phyloP scores from a whole-genome alignment of 2,113 vertebrate genomes.

The Elephas maximus region DNA sequence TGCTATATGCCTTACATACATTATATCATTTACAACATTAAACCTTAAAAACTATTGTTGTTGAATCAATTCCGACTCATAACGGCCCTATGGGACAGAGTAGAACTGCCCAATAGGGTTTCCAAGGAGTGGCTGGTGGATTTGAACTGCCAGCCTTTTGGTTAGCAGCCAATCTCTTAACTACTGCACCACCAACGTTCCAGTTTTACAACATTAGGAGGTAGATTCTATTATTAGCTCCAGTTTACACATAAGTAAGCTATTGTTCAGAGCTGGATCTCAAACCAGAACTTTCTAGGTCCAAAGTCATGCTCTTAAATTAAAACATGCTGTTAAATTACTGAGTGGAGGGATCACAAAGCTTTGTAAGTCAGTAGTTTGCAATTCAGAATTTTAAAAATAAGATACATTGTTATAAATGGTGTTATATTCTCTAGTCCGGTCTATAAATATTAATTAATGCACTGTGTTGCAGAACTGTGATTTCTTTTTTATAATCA shows the following conservation, averaged over 20 bases:
- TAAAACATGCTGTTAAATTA: conserved; percentile 7
- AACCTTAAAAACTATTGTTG: too few relatives aligned
- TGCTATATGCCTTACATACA: not conserved
- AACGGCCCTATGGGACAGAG: too few relatives aligned
- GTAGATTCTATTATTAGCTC: not conserved
- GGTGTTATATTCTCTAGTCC: not conserved
- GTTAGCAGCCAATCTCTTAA: too few relatives aligned
- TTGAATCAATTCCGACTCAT: too few relatives aligned
- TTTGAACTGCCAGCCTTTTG: too few relatives aligned
- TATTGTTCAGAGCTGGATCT: not conserved
- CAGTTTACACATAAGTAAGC: not conserved
- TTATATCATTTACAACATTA: not conserved
- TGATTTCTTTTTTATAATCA: conserved; percentile 23
- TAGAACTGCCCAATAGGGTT: too few relatives aligned
- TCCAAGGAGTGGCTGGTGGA: too few relatives aligned
- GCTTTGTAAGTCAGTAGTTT: conserved; percentile 13
- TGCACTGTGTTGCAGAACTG: not conserved
- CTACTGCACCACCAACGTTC: too few relatives aligned
- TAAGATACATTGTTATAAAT: not conserved
- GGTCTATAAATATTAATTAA: not conserved
- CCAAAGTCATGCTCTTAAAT: conserved; percentile 7
- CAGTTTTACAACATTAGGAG: not conserved
- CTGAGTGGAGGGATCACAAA: not conserved
- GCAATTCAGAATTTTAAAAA: conserved; percentile 12
- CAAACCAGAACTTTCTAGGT: not conserved